These are phyloP conservation scores for Myanophis thanlyinensis DNA, from an alignment of 2,113 vertebrate species.

Conservation along the genomic window DNA sequence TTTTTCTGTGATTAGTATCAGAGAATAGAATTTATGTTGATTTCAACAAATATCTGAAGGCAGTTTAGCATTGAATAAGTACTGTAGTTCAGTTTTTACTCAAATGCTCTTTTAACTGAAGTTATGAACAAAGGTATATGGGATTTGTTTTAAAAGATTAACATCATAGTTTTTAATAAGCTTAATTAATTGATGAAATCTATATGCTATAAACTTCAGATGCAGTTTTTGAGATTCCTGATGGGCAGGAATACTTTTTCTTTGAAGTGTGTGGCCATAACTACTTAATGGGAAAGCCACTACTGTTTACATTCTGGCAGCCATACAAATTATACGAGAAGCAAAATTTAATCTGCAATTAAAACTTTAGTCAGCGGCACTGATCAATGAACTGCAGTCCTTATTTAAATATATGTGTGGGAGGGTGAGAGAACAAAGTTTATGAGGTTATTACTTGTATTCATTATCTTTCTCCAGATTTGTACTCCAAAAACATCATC, in stretches of 20 bases:
- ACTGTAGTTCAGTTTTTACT: not conserved
- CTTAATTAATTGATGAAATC: conserved; percentile 12
- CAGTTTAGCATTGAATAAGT: not conserved
- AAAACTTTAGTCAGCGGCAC: not conserved
- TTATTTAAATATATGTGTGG: not conserved
- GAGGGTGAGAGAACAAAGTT: not conserved
- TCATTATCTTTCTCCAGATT: not conserved
- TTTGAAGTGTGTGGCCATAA: not conserved
- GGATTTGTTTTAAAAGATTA: not conserved
- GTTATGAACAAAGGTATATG: not conserved
- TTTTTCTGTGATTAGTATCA: not conserved
- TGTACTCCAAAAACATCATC: not conserved
- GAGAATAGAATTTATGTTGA: not conserved
- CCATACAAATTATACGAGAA: not conserved
- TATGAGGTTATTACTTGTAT: not conserved
- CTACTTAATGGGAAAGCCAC: not conserved
- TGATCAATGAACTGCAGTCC: not conserved
- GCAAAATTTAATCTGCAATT: not conserved
- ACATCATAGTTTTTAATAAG: not conserved
- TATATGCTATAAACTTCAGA: not conserved
- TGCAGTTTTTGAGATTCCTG: not conserved
- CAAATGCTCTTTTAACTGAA: not conserved
- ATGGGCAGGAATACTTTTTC: not conserved
- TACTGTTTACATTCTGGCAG: not conserved
- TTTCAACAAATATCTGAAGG: not conserved